phyloP scores from a whole-genome alignment of 2,888 invertebrate genomes.

The Rhynchonema sp. region DNA sequence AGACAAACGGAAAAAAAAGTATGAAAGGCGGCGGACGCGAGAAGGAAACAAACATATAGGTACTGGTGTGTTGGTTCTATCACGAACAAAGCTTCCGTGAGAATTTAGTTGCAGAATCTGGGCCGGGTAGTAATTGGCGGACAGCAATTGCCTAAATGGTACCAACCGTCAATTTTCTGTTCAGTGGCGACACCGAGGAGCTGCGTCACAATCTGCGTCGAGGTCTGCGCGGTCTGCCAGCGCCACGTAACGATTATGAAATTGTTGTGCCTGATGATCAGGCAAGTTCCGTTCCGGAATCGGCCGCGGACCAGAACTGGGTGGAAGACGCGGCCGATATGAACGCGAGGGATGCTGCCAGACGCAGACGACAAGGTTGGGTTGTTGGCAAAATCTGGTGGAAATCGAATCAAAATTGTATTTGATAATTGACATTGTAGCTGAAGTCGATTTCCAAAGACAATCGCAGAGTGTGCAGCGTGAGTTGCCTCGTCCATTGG shows the following conservation, averaged over 20 bases:
- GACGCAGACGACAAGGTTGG: background rate
- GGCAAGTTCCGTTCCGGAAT: conserved; percentile 9
- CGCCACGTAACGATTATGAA: conserved; percentile 91
- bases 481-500: conserved; percentile 57
- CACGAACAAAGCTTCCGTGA: too few relatives aligned
- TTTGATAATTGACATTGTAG: conserved; percentile 29
- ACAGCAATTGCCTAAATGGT: too few relatives aligned
- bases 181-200: conserved; percentile 1
- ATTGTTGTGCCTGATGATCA: conserved; percentile 70
- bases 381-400: too few relatives aligned
- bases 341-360: conserved; percentile 11
- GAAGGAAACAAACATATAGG: too few relatives aligned
- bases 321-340: conserved; percentile 24
- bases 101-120: too few relatives aligned
- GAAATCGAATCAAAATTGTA: too few relatives aligned
- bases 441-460: conserved; percentile 47
- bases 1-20: too few relatives aligned
- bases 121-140: too few relatives aligned
- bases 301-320: conserved; percentile 10
- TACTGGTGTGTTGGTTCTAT: too few relatives aligned
- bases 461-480: conserved; percentile 71
- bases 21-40: too few relatives aligned
- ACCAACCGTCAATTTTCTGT: too few relatives aligned
- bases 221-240: conserved; percentile 59
- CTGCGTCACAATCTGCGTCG: conserved; percentile 49